Evolutionary conservation across 2,113 vertebrate species (phyloP).

Genomic region (Tachysurus fulvidraco): DNA sequence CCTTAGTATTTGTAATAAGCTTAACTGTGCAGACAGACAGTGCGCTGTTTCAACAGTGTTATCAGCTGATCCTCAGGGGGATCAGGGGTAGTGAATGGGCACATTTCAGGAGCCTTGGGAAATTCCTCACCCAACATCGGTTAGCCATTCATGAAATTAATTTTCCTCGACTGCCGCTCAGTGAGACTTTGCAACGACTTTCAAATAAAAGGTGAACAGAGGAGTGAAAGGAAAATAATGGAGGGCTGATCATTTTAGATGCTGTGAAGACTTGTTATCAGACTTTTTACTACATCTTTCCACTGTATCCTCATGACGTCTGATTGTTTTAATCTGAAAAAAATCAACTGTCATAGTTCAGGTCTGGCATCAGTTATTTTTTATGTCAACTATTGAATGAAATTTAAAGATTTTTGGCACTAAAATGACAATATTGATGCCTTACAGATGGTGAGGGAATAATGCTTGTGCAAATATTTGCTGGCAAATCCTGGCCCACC

Average conservation of each 20-base stretch:
- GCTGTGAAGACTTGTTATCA: conserved; percentile 23
- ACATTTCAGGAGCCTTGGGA: conserved; percentile 40
- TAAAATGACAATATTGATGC: conserved; percentile 8
- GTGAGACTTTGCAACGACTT: conserved; percentile 51
- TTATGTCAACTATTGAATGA: background rate
- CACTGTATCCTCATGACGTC: background rate
- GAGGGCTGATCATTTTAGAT: conserved; percentile 20
- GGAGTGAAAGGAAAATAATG: conserved; percentile 31
- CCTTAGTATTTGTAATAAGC: conserved; percentile 19
- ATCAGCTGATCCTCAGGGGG: conserved; percentile 41
- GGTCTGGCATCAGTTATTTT: background rate
- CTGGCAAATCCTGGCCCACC: conserved; percentile 33
- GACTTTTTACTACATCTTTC: conserved; percentile 11
- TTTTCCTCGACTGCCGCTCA: conserved; percentile 59
- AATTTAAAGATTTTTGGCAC: conserved; percentile 20
- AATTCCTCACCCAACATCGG: conserved; percentile 56
- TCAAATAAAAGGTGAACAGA: conserved; percentile 38
- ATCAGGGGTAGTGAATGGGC: conserved; percentile 31
- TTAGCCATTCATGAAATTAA: conserved; percentile 70
- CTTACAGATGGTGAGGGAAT: conserved; percentile 2
- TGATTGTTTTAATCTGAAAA: background rate
- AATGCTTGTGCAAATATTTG: conserved; percentile 33
- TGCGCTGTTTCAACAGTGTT: conserved; percentile 60
- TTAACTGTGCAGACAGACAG: conserved; percentile 30
- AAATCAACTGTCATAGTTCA: background rate